Evolutionary conservation across 2,888 invertebrate species (phyloP), one percentile per base, ranked within the genome.

Genomic region (Drosophila helvetica): DNA sequence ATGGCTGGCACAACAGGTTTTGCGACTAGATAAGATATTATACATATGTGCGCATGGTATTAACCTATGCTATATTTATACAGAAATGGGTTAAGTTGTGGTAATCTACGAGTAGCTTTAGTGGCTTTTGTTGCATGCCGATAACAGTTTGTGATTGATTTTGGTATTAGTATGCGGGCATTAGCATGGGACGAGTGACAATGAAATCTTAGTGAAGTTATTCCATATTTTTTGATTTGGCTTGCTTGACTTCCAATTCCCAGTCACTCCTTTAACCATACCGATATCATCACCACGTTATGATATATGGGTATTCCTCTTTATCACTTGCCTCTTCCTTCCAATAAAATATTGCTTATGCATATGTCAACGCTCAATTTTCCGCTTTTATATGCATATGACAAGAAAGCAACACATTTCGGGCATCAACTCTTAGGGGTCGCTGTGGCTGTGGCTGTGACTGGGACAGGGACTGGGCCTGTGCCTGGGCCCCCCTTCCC

Each of bases 1-100:
- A 0, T 25, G 25, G 7, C 25, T 25, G 25, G 67, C 48, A 54
- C 82, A 82, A 86, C 82, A 82, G 85, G 82, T 82, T 76, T 76
- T 45, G 43, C 58, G 9, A 15, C 19, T 50, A 54, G 71, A 62
- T 70, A 71, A 70, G 70, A 66, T 67, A 68, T 68, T 68, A 55
- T 56, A 27, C 27, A 2, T 27, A 67, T 55, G 55, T 38, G 38
- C 2, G 15, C 7, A 2, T 38, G 2, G 2, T 7, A 38, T 38
- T n/a, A 38, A 38, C 38, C 7, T 5, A 33, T 33, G 33, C 33
- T 51, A 42, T 25, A 47, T 27, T 27, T 27, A 27, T 27, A 25
- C 27, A 19, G 38, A 64, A 33, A 30, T 54, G 56, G 67, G 65
- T 66, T 66, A 48, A 66, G 65, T 66, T 67, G 55, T 10, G 66